Conservation (phyloP, 1,140 invertebrate species). For the Solen grandis region DNA sequence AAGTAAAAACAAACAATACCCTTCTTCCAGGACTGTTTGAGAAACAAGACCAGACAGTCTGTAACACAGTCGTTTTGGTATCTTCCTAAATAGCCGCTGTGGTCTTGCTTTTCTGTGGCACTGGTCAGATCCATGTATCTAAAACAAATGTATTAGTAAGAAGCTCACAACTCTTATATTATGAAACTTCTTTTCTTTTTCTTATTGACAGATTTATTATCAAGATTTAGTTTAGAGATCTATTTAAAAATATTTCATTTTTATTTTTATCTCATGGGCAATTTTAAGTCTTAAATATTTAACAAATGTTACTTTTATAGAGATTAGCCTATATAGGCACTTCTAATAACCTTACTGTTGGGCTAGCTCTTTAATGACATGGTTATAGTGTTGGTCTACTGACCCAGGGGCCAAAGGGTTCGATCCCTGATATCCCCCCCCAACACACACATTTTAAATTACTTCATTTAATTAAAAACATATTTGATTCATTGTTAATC, state of each 20-base stretch:
- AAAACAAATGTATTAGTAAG: no score
- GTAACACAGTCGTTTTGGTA: conserved; percentile 80
- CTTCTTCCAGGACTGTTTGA: conserved; percentile 78
- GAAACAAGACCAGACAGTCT: conserved; percentile 76
- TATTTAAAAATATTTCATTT: neutral
- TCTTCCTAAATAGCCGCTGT: conserved; percentile 75
- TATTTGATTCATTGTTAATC: no score
- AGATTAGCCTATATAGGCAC: no score
- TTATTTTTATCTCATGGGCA: neutral
- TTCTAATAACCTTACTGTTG: no score
- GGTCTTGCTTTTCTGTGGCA: conserved; percentile 48
- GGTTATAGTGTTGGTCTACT: no score
- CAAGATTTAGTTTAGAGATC: neutral
- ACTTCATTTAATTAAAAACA: no score
- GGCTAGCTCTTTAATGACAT: no score
- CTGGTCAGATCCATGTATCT: conserved; percentile 46
- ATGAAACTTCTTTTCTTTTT: neutral
- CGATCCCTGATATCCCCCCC: neutral
- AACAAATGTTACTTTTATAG: neutral
- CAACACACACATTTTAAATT: neutral
- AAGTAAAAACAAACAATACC: no score
- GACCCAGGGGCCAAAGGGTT: no score
- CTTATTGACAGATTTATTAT: neutral
- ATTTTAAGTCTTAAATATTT: neutral
- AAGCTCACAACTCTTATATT: neutral